phyloP scores from a whole-genome alignment of 2,797 vertebrate species.

The Phaenicophaeus curvirostris region DNA sequence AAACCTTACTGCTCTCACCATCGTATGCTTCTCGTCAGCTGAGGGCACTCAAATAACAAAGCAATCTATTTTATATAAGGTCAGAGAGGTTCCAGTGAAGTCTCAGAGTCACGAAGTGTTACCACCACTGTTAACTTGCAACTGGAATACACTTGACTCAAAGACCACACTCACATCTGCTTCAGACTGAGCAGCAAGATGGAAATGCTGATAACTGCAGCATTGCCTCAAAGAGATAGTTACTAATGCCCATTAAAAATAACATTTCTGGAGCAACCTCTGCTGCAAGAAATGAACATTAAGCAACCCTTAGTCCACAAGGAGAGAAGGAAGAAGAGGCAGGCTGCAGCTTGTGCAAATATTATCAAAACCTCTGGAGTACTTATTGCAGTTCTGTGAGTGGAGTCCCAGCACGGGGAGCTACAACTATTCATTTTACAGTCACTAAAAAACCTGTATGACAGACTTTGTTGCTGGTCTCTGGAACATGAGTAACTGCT shows the following conservation, averaged over 20 bases:
- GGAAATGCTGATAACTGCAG: not conserved
- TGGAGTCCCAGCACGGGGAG: not conserved
- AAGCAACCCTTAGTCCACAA: not conserved
- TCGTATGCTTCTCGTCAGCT: not conserved
- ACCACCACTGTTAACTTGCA: not conserved
- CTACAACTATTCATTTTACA: not conserved
- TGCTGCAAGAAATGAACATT: not conserved
- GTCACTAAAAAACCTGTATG: not conserved
- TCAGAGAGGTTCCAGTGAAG: not conserved
- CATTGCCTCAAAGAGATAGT: not conserved
- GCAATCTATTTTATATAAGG: not conserved
- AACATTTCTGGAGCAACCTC: not conserved
- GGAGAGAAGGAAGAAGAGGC: not conserved
- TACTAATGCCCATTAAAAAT: not conserved
- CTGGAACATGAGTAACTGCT: not conserved
- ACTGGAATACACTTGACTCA: not conserved
- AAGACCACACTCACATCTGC: not conserved
- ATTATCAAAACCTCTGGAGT: not conserved
- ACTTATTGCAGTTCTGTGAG: not conserved
- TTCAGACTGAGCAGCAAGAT: not conserved
- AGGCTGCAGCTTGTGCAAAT: not conserved
- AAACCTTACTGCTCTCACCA: not conserved
- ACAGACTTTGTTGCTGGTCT: not conserved
- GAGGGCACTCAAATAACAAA: not conserved
- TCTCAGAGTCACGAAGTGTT: not conserved